Evolutionary conservation across 2,888 invertebrate species (phyloP), one percentile per base, ranked within the genome.

Genomic region (Chrysodeixis includens): DNA sequence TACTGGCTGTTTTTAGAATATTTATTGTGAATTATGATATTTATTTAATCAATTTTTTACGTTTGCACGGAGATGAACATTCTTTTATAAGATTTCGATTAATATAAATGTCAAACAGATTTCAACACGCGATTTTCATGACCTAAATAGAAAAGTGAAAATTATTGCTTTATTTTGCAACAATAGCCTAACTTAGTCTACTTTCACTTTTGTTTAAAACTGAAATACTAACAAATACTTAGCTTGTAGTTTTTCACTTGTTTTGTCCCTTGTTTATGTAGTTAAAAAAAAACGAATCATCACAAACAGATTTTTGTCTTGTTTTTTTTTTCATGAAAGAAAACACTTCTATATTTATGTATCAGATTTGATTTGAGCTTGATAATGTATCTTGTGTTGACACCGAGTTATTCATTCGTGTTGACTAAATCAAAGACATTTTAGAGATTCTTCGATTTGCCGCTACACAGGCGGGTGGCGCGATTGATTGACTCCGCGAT

Each of bases 381-480:
- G 46, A 26, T 30, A 40, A 46, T 20, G 57, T 56, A 44, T 14
- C 79, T 76, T 77, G 73, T 83, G 82, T 81, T 84, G 81, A 79
- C 82, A 77, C 80, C 76, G 75, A 71, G 56, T 81, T 76, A 81
- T 76, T 71, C 69, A 79, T 79, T 76, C 71, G 76, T 68, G 75
- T 78, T 75, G 79, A 74, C 79, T 80, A 83, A 87, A 85, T 86
- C 88, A 87, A 85, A 87, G 86, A 88, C 88, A 88, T 88, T 90
- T 89, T 86, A 85, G 82, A 87, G 86, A 89, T 89, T 89, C 90
- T 91, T 90, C 91, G 90, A 91, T 91, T 91, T 91, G 88, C 88
- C 91, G 91, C 91, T 90, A 90, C 91, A 87, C 90, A 89, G 87
- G 82, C 90, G 89, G 88, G 81, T 86, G 88, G 73, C 84, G 84